Evolutionary conservation across 2,113 vertebrate genomes (phyloP).

Genomic region (Catharus minimus): DNA sequence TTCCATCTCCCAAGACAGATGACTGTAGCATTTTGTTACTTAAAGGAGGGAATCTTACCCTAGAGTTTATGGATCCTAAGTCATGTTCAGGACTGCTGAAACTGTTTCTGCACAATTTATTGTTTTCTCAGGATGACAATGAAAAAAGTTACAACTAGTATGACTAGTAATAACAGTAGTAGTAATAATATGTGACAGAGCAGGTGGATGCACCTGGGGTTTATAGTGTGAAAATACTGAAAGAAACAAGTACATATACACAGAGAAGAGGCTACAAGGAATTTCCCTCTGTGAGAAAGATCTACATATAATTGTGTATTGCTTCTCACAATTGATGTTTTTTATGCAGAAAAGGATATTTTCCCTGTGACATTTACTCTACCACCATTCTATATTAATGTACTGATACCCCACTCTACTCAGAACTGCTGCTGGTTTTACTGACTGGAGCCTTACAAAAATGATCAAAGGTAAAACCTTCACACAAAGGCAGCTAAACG

Average conservation of each 20-base stretch:
- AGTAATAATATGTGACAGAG: not conserved
- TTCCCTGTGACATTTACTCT: not conserved
- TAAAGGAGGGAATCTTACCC: not conserved
- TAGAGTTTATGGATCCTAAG: not conserved
- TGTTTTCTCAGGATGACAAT: not conserved
- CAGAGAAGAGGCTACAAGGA: not conserved
- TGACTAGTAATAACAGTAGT: not conserved
- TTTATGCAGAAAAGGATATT: not conserved
- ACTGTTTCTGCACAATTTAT: not conserved
- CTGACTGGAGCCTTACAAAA: not conserved
- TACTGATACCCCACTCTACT: not conserved
- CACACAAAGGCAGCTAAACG: not conserved
- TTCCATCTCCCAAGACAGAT: not conserved
- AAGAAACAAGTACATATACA: not conserved
- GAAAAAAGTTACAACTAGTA: not conserved
- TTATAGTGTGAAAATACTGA: not conserved
- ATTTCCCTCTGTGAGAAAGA: not conserved
- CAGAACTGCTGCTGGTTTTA: not conserved
- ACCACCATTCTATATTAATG: not conserved
- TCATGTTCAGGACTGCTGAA: not conserved
- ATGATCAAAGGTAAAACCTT: not conserved
- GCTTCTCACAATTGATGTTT: not conserved
- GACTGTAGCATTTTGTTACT: fast-evolving
- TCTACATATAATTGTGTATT: not conserved
- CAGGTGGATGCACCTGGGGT: not conserved